Evolutionary conservation across 2,113 vertebrate species (phyloP), one percentile per base, ranked within the genome.

Genomic region (Apodemus sylvaticus): DNA sequence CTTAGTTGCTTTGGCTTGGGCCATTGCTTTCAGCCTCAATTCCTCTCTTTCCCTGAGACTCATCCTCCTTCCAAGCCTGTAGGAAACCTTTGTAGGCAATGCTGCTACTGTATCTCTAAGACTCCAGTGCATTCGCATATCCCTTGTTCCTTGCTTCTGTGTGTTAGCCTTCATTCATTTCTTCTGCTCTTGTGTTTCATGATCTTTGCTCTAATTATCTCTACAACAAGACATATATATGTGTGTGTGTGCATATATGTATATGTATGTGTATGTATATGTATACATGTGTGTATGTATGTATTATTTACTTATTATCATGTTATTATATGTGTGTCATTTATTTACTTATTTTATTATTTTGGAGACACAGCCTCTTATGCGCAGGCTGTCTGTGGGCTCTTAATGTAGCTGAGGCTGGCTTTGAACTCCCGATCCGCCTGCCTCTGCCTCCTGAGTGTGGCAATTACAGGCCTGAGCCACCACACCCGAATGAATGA

Each of bases 101-200:
- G 48, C 14, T 11, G 71, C 45, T 55, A 48, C 13, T 53, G 6
- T 12, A 17, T 10, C 29, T 36, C 66, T 22, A 53, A 10, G 5
- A 12, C 13, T 0, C 42, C 12, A 13, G 42, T 19, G 66, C 31
- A 29, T 26, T 12, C 45, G 66, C 58, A 36, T 7, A 36, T 29
- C 68, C 71, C 90, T 22, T 36, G 7, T 48, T 79, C 88, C 77
- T 93, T 8, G 51, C 3, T 77, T 86, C 48, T 26, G 3, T 3
- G 34, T 7, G 45, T 90, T 53, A 71, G 17, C 14, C 51, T 53
- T 66, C 39, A 78, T 36, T 14, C 70, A 22, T 29, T 20, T 79
- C 3, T 60, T 94, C 81, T 92, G 76, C 78, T 74, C 93, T 82
- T 90, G 53, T 81, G 68, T 51, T 89, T 74, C 11, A 14, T 95